A percentile compares a stretch with the other conserved stretches of the same genome.
These are phyloP conservation scores for Sceloporus tristichus DNA, from an alignment of 2,113 vertebrate species.

Conservation along the genomic window DNA sequence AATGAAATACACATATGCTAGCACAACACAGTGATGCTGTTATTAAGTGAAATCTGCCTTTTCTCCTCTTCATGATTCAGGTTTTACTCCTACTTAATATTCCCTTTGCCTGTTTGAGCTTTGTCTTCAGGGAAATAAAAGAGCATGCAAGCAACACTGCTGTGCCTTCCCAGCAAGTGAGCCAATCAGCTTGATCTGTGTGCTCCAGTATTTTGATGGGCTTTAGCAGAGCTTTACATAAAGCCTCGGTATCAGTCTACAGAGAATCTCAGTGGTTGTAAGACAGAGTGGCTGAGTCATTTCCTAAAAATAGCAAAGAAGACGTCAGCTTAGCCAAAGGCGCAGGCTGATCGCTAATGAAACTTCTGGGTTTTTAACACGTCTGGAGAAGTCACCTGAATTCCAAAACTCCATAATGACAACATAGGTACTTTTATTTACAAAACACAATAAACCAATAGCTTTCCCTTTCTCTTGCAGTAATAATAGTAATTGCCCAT, in stretches of 20 bases:
- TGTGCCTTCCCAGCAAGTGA: not conserved
- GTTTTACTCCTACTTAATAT: conserved; percentile 15
- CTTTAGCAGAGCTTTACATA: conserved; percentile 26
- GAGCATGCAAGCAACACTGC: not conserved
- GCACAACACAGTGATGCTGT: not conserved
- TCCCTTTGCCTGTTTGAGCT: not conserved
- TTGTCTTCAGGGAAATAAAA: not conserved
- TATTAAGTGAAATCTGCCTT: not conserved
- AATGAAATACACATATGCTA: not conserved
- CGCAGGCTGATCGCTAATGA: conserved; percentile 47
- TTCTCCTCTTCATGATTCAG: not conserved
- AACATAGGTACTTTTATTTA: not conserved
- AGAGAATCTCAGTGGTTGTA: conserved; percentile 41
- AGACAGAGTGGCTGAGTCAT: conserved; percentile 61
- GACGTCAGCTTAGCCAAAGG: conserved; percentile 64
- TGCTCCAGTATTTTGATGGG: not conserved
- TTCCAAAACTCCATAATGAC: not conserved
- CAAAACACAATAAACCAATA: not conserved
- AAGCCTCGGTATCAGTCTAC: conserved; percentile 33
- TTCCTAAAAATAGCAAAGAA: conserved; percentile 70
- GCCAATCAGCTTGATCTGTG: conserved; percentile 19
- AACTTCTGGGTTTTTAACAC: conserved; percentile 9
- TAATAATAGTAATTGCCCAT: not conserved
- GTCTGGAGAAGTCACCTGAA: conserved; percentile 7
- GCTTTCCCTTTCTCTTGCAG: not conserved